Base-by-base conservation (phyloP, 2,888 invertebrate species). In the Ctenicera cuprea region DNA sequence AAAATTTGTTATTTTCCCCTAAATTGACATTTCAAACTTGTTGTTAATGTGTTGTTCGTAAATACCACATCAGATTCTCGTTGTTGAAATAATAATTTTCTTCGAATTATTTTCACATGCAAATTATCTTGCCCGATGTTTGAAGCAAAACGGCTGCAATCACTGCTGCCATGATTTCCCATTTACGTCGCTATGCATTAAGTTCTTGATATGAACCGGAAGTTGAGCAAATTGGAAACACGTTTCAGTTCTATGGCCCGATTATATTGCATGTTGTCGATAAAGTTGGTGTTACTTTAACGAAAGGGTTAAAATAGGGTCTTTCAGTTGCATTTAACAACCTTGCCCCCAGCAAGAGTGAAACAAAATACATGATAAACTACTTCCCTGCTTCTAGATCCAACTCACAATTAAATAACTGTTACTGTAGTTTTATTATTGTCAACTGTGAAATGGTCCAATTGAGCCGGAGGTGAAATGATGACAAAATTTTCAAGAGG, bases 141-240 rank as follows among this genome's bases (percentile, higher is more conserved):
- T 9, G 33, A 33, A 26, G 5, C 33, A 33, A 33, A 33, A 4
- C 7, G 33, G 33, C 33, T 48, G 18, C 9, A 48, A 54, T n/a
- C 30, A 14, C 54, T 12, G 26, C 54, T 12, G 26, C 54, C 16
- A 43, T 57, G 45, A 67, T 59, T 67, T 59, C 20, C 67, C 57
- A 67, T 67, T 67, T 67, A 57, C 43, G 41, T 65, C 67, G 45
- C 30, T 33, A 14, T 59, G 54, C 59, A 59, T 38, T 59, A 59
- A 59, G 20, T 59, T 45, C 45, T 30, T 67, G 54, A 67, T 67
- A 57, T 45, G 59, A 57, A 59, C 59, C 67, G 67, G 67, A 67
- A 54, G 57, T 59, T 45, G 22, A 14, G 33, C 59, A 67, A 67
- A 67, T 67, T 67, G 67, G 67, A 67, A 67, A 67, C 67, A 67